Evolutionary conservation across 1,140 invertebrate genomes (phyloP).

Genomic region (Tetramorium simillimum): DNA sequence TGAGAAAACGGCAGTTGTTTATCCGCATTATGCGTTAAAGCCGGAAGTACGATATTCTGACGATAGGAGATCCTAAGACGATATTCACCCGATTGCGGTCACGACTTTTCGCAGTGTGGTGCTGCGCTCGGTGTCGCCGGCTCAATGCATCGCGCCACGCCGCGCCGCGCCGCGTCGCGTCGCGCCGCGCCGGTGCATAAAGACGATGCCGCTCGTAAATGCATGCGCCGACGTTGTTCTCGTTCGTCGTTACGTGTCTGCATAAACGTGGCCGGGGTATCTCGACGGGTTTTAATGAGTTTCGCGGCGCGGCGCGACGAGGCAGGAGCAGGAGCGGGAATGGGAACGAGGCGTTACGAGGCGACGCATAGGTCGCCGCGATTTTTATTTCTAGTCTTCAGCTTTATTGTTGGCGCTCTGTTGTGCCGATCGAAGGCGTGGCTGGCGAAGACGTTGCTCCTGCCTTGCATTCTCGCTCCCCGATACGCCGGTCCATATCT

Average conservation of each 20-base stretch:
- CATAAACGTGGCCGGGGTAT: constrained; percentile 63
- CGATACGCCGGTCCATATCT: constrained; percentile 21
- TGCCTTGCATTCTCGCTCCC: constrained; percentile 35
- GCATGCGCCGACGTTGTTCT: constrained; percentile 52
- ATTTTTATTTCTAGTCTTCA: constrained; percentile 45
- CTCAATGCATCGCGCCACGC: background rate
- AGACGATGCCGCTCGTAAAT: constrained; percentile 61
- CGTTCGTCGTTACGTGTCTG: constrained; percentile 66
- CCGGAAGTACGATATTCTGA: background rate
- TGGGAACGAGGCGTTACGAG: constrained; percentile 43
- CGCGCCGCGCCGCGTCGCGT: too few relatives aligned
- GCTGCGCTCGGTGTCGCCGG: constrained; percentile 23
- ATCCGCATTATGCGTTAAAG: background rate
- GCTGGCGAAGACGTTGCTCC: constrained; percentile 49
- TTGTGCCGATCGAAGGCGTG: constrained; percentile 60
- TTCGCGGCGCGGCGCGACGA: constrained; percentile 30
- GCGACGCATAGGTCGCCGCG: constrained; percentile 34
- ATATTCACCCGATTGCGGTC: constrained; percentile 25
- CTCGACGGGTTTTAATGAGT: constrained; percentile 67
- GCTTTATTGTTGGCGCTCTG: constrained; percentile 49
- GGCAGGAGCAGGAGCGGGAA: background rate
- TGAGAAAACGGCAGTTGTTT: background rate
- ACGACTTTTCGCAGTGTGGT: background rate
- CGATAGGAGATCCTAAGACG: constrained; percentile 6
- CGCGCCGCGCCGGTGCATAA: constrained; percentile 33